A percentile compares a stretch with the other conserved stretches of the same genome.
Evolutionary conservation across 2,888 invertebrate species (phyloP).

Genomic region (Eupithecia exiguata): DNA sequence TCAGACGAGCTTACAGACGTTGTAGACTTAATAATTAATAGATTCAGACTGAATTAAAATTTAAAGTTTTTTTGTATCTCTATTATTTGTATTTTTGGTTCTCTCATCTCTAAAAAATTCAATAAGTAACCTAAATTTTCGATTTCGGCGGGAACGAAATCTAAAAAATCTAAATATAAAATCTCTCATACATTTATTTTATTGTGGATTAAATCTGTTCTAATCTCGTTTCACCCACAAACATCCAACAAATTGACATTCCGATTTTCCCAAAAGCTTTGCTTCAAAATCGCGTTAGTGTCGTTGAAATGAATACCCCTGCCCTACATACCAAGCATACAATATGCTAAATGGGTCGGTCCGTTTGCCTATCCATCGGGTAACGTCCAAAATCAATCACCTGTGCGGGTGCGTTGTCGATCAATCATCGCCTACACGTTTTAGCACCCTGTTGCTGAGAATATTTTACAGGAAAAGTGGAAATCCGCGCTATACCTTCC

Average conservation of each 20-base stretch:
- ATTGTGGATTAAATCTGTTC: not conserved
- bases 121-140: too few species aligned
- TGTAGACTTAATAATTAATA: not conserved
- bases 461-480: constrained; percentile 3
- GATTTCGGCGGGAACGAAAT: too few species aligned
- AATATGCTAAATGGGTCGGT: constrained; percentile 51
- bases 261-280: not conserved
- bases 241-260: not conserved
- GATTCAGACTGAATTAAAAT: not conserved
- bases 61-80: too few species aligned
- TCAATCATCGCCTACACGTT: constrained; percentile 59
- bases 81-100: too few species aligned
- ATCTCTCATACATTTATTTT: too few species aligned
- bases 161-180: too few species aligned
- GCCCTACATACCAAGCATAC: constrained; percentile 37
- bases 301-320: constrained; percentile 40
- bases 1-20: not conserved
- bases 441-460: constrained; percentile 44
- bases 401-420: constrained; percentile 49
- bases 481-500: not conserved
- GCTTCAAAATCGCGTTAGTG: constrained; percentile 22
- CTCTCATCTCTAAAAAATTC: too few species aligned
- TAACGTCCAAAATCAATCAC: constrained; percentile 61
- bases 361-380: constrained; percentile 55
- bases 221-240: not conserved